Evolutionary conservation across 2,797 vertebrate genomes (phyloP).

Genomic region (Myioborus melanocephalus): DNA sequence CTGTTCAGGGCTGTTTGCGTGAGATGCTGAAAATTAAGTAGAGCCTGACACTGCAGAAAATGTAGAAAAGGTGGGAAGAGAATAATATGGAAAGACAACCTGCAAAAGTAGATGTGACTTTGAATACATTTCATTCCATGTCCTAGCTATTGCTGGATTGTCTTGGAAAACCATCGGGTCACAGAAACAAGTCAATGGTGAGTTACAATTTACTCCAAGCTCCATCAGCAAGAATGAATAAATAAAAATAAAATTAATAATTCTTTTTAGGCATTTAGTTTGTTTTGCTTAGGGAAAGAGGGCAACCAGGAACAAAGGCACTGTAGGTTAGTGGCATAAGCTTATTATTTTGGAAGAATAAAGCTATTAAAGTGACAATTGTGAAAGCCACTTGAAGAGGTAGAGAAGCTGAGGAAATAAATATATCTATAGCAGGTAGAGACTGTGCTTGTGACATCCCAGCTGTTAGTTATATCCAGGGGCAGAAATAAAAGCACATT

Average conservation of each 20-base stretch:
- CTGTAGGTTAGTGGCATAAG: neutral
- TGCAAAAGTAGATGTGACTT: neutral
- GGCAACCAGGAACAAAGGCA: neutral
- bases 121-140: neutral
- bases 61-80: neutral
- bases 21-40: neutral
- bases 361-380: neutral
- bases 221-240: neutral
- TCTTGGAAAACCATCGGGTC: neutral
- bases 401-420: neutral
- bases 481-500: neutral
- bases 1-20: neutral
- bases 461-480: neutral
- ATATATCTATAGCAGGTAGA: neutral
- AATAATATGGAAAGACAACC: neutral
- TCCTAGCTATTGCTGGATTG: neutral
- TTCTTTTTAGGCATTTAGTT: neutral
- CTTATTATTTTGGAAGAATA: constrained; percentile 9
- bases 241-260: neutral
- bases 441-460: neutral
- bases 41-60: neutral
- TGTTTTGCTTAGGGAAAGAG: constrained; percentile 6
- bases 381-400: neutral
- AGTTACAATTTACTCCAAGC: neutral
- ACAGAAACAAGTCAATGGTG: neutral